Base-by-base conservation (phyloP, 2,113 vertebrate genomes). In the Scatophagus argus region DNA sequence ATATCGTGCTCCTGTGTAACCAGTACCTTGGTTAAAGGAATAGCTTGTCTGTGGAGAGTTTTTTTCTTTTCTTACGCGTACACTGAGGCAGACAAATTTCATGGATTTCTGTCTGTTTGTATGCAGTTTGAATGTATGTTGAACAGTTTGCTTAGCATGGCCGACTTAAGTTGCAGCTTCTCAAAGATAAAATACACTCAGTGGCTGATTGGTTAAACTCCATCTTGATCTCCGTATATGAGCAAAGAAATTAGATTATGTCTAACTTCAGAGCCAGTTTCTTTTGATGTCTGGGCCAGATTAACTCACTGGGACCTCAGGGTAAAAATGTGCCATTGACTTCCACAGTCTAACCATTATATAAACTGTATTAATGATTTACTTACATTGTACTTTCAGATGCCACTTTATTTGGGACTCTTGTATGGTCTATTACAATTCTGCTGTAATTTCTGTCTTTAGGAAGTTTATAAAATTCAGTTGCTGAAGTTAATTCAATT, bases 11-110 rank as follows among this genome's bases (percentile, higher is more conserved):
- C 56, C 31, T 72, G 21, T 79, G 54, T 73, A 23, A 81, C n/a
- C 71, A 68, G 36, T 36, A 51, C 43, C 46, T 14, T 39, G n/a
- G 52, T 71, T 71, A 41, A 64, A 67, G 49, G 44, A 68, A 36
- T 19, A 54, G 34, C 14, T 46, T 56, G 19, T 8, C 46, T 73
- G 52, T 19, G 13, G 14, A 23, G 12, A 43, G 39, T 64, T 36
- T 64, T 49, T 68, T 46, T 1, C 21, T 21, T 29, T 46, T 67
- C 54, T 51, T 25, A 36, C 27, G 9, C 49, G 56, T 25, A 46
- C 61, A 69, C 36, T 29, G 34, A 69, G 54, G 79, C 25, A 34
- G 11, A 60, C 23, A 69, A 69, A 61, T 51, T n/a, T 54, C 6
- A 21, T 34, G 12, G 23, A 54, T 34, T 74, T 39, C 64, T 59